phyloP scores from a whole-genome alignment of 2,113 vertebrate species.

The Mobula birostris region DNA sequence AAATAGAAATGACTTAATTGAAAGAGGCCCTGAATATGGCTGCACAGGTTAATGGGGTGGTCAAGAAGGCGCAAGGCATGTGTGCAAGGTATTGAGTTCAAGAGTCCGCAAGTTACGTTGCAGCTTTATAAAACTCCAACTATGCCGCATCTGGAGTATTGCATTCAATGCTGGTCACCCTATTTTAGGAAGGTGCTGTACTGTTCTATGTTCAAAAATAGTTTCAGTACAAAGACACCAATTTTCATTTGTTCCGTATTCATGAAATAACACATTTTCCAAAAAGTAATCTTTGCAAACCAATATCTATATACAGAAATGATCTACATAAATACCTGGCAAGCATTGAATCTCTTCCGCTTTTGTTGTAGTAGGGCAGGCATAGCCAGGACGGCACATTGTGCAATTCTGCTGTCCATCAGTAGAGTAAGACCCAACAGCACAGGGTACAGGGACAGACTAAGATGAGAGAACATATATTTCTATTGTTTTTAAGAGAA shows the following conservation, averaged over 20 bases:
- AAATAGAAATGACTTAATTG: background rate
- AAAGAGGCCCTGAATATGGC: background rate
- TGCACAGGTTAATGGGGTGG: too few relatives aligned
- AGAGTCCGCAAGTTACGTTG: too few relatives aligned
- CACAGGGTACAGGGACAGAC: background rate
- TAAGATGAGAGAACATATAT: background rate
- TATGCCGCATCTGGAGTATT: too few relatives aligned
- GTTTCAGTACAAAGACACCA: too few relatives aligned
- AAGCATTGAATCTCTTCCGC: slow-evolving; percentile 1
- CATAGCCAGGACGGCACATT: background rate
- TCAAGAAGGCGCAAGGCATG: too few relatives aligned
- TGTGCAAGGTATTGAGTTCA: too few relatives aligned
- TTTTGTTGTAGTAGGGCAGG: slow-evolving; percentile 1
- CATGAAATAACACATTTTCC: background rate
- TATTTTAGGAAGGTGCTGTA: too few relatives aligned
- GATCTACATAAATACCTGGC: background rate
- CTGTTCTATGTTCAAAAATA: too few relatives aligned
- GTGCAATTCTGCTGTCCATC: slow-evolving; percentile 14
- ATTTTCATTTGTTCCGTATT: background rate
- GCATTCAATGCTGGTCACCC: too few relatives aligned
- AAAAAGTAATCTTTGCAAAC: background rate
- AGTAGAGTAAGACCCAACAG: background rate
- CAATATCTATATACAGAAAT: background rate
- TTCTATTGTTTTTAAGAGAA: background rate
- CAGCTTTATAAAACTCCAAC: too few relatives aligned